phyloP scores from a whole-genome alignment of 2,888 invertebrate species.

The Catocala sponsa region DNA sequence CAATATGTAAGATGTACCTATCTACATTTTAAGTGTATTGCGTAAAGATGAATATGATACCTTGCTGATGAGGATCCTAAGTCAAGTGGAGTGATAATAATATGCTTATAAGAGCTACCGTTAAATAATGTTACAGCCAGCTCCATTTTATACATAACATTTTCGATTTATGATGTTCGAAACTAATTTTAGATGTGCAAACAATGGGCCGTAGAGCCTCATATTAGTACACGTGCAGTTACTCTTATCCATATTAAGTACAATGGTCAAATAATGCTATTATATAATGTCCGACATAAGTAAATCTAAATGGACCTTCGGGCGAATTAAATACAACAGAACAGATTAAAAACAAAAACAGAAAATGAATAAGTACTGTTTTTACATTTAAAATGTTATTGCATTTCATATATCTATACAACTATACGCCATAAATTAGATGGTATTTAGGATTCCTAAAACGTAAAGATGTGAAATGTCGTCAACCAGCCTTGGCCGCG shows the following conservation, averaged over 20 bases:
- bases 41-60: constrained; percentile 11
- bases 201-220: constrained; percentile 73
- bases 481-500: constrained; percentile 55
- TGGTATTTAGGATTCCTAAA: constrained; percentile 45
- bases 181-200: constrained; percentile 55
- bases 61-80: constrained; percentile 16
- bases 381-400: too few relatives aligned
- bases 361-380: too few relatives aligned
- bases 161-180: constrained; percentile 28
- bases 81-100: constrained; percentile 32
- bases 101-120: constrained; percentile 18
- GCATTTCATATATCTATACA: too few relatives aligned
- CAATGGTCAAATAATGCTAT: constrained; percentile 38
- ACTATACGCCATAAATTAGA: constrained; percentile 11
- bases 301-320: too few relatives aligned
- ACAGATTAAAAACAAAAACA: too few relatives aligned
- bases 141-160: constrained; percentile 11
- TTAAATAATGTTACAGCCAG: constrained; percentile 6
- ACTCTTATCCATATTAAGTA: constrained; percentile 33
- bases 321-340: too few relatives aligned
- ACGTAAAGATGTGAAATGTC: constrained; percentile 49
- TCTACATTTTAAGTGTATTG: constrained; percentile 23
- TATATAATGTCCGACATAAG: constrained; percentile 6
- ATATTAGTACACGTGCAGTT: constrained; percentile 51
- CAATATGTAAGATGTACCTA: constrained; percentile 19